phyloP scores from a whole-genome alignment of 2,113 vertebrate species.

The Caracal caracal region DNA sequence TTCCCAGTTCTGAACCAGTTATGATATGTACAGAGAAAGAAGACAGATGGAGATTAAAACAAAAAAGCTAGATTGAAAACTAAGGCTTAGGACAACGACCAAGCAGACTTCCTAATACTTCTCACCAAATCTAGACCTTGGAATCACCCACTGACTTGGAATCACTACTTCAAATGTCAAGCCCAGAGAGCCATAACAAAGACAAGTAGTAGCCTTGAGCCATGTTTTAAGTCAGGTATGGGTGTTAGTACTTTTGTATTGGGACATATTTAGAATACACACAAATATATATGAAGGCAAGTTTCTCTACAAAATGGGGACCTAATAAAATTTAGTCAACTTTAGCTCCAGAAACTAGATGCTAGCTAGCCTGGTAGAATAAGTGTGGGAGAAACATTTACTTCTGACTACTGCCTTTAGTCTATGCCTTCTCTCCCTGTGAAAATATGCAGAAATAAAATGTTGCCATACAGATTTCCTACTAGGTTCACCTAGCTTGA shows the following conservation, averaged over 20 bases:
- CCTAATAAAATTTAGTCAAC: slow-evolving; percentile 22
- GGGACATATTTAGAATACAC: background rate
- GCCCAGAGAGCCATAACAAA: background rate
- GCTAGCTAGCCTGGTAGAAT: background rate
- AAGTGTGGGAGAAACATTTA: background rate
- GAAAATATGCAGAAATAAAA: background rate
- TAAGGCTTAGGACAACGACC: background rate
- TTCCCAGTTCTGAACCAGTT: slow-evolving; percentile 10
- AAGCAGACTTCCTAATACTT: slow-evolving; percentile 29
- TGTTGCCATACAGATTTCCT: background rate
- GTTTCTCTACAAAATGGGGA: background rate
- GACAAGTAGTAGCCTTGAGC: background rate
- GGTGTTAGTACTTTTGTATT: background rate
- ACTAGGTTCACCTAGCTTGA: background rate
- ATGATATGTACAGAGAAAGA: background rate
- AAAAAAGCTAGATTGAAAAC: slow-evolving; percentile 36
- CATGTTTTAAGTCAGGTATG: background rate
- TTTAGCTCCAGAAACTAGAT: background rate
- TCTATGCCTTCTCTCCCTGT: background rate
- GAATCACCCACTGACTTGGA: slow-evolving; percentile 15
- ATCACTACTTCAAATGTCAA: background rate
- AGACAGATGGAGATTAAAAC: slow-evolving; percentile 24
- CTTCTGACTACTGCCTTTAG: background rate
- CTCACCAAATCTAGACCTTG: slow-evolving; percentile 14
- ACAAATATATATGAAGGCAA: background rate